Conservation (phyloP, 2,113 vertebrate genomes). For the Cercopithecus mona region DNA sequence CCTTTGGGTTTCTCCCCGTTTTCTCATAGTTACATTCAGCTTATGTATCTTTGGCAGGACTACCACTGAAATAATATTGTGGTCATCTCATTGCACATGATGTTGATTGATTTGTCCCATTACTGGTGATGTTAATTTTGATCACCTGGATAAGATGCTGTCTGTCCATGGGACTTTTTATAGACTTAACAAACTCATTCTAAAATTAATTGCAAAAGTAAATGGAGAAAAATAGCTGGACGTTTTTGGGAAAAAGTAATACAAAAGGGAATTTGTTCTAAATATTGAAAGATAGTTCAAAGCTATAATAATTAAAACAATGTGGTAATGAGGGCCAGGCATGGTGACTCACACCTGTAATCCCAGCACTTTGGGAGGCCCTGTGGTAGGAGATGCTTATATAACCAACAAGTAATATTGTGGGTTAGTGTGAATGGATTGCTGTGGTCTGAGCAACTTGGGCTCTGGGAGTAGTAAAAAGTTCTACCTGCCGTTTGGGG, state of each 20-base stretch:
- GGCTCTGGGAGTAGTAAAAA: not conserved
- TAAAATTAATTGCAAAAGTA: not conserved
- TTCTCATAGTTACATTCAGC: not conserved
- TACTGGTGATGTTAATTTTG: not conserved
- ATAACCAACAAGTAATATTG: not conserved
- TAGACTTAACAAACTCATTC: conserved; percentile 2
- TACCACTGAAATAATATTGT: not conserved
- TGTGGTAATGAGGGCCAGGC: not conserved
- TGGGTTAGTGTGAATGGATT: not conserved
- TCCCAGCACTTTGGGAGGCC: not conserved
- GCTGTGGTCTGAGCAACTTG: not conserved
- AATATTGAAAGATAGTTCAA: not conserved
- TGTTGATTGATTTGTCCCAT: not conserved
- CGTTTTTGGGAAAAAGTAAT: conserved; percentile 11
- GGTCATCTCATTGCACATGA: not conserved
- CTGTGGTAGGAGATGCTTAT: not conserved
- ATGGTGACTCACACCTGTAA: too few relatives aligned
- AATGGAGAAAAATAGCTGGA: not conserved
- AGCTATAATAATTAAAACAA: not conserved
- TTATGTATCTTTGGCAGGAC: not conserved
- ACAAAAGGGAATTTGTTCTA: not conserved
- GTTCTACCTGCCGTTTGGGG: not conserved
- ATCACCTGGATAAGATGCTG: not conserved
- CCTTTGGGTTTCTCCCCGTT: not conserved
- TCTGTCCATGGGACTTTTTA: not conserved